Conservation (phyloP, 2,113 vertebrate species). For the Psittacus erithacus region DNA sequence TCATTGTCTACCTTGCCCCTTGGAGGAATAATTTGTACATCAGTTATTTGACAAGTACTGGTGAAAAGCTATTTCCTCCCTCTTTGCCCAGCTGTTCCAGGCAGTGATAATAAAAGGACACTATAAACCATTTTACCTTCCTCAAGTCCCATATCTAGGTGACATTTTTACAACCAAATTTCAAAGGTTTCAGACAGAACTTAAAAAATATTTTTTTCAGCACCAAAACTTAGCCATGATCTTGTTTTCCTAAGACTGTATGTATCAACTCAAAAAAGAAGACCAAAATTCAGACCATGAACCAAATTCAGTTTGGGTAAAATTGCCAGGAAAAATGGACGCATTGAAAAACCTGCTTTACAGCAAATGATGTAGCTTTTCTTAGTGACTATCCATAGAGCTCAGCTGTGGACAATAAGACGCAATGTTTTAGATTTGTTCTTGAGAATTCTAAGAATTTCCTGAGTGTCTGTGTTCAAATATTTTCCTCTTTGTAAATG, state of each 20-base stretch:
- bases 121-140: background rate
- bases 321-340: background rate
- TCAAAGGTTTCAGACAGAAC: background rate
- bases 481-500: constrained; percentile 29
- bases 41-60: constrained; percentile 3
- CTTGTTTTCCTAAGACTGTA: background rate
- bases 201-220: background rate
- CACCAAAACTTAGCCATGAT: background rate
- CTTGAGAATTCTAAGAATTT: constrained; percentile 23
- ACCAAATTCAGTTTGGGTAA: background rate
- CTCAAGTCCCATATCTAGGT: background rate
- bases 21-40: background rate
- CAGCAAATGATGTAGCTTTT: background rate
- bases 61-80: constrained; percentile 1
- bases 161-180: background rate
- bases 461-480: background rate
- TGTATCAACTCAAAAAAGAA: background rate
- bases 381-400: background rate
- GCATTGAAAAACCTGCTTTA: background rate
- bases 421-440: constrained; percentile 17
- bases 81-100: background rate
- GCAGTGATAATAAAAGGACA: background rate
- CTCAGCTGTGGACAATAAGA: background rate
- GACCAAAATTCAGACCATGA: background rate
- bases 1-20: background rate